Percentiles rank a stretch among this genome's conserved stretches.
Evolutionary conservation across 2,113 vertebrate genomes (phyloP).

Genomic region (Sinocyclocheilus maitianheensis): DNA sequence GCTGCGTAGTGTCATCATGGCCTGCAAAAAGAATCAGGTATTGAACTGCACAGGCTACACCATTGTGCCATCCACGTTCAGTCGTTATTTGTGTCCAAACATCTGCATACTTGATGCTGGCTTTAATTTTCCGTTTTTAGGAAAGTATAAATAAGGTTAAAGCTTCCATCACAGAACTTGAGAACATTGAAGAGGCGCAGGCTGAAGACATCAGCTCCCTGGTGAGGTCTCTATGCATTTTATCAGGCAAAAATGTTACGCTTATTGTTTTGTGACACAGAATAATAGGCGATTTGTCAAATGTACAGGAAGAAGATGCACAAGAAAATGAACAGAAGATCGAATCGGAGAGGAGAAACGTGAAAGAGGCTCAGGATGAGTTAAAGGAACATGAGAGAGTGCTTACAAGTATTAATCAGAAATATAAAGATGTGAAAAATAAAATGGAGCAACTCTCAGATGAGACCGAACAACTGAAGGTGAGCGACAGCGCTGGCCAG

Average conservation of each 20-base stretch:
- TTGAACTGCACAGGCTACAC: neutral
- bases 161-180: slow-evolving; percentile 74
- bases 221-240: slow-evolving; percentile 68
- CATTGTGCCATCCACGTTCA: too few species aligned
- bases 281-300: neutral
- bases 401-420: slow-evolving; percentile 71
- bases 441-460: slow-evolving; percentile 79
- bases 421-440: slow-evolving; percentile 74
- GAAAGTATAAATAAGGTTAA: slow-evolving; percentile 55
- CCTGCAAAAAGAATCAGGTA: slow-evolving; percentile 79
- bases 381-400: slow-evolving; percentile 68
- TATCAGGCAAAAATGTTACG: neutral
- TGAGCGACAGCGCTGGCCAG: slow-evolving; percentile 53
- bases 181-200: slow-evolving; percentile 81
- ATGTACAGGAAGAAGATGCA: slow-evolving; percentile 79
- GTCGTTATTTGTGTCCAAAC: neutral
- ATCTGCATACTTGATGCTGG: neutral
- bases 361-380: slow-evolving; percentile 69
- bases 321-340: slow-evolving; percentile 78
- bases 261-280: neutral
- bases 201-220: slow-evolving; percentile 75
- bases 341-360: slow-evolving; percentile 70
- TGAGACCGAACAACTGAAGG: slow-evolving; percentile 78
- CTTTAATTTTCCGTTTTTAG: neutral
- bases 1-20: slow-evolving; percentile 63